Percentiles rank a stretch among this genome's conserved stretches.
phyloP scores from a whole-genome alignment of 1,140 invertebrate species.

The Diorhabda sublineata region DNA sequence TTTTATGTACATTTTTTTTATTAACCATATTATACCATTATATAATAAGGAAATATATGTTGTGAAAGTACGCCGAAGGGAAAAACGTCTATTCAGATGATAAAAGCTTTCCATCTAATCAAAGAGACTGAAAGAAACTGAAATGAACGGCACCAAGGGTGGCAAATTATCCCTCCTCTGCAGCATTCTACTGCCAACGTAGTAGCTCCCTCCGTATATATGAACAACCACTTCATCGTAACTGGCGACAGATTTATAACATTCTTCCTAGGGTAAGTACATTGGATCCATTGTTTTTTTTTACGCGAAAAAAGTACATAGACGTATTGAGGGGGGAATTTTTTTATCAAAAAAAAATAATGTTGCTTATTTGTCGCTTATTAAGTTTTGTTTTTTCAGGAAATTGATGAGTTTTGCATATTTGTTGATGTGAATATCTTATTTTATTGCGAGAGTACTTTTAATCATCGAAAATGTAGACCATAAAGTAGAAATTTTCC shows the following conservation, averaged over 20 bases:
- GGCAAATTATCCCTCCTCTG: constrained; percentile 4
- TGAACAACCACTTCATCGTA: constrained; percentile 13
- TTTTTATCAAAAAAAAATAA: too few relatives aligned
- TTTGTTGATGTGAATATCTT: too few relatives aligned
- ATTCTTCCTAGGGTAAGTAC: constrained; percentile 6
- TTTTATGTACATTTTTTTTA: too few relatives aligned
- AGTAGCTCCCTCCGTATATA: background rate
- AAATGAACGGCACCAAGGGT: constrained; percentile 5
- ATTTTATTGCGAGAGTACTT: too few relatives aligned
- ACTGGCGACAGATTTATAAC: constrained; percentile 14
- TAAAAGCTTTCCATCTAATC: constrained; percentile 8
- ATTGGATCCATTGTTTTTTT: constrained; percentile 9
- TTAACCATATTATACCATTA: too few relatives aligned
- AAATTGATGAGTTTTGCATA: too few relatives aligned
- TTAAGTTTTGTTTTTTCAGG: too few relatives aligned
- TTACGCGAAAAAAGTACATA: background rate
- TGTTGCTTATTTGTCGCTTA: too few relatives aligned
- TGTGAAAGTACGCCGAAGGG: too few relatives aligned
- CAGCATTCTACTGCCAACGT: background rate
- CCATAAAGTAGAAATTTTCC: too few relatives aligned
- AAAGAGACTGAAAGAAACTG: constrained; percentile 5
- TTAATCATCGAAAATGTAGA: too few relatives aligned
- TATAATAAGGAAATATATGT: too few relatives aligned
- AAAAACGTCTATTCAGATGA: background rate
- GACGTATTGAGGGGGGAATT: background rate